Base-by-base conservation (phyloP, 2,113 vertebrate genomes). In the Heloderma charlesbogerti region DNA sequence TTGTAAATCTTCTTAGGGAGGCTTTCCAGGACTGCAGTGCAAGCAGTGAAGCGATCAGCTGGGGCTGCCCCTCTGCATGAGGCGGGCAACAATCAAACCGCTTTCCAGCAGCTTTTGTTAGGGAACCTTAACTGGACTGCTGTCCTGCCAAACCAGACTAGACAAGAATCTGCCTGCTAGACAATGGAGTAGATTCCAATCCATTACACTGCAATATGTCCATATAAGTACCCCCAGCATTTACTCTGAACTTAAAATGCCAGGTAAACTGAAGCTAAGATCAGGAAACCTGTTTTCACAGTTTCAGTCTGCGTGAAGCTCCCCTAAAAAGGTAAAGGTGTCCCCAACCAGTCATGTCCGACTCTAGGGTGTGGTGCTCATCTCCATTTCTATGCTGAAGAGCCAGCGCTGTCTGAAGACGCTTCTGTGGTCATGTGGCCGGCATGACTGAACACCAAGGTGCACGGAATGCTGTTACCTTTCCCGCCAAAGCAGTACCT, bases 1-100 rank as follows among this genome's bases (percentile, higher is more conserved):
- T 86, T 94, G 92, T 93, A 94, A 96, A 95, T 92, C 96, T 94
- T 82, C 94, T 97, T 96, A 95, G 16, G 91, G 3, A 88, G 93
- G 94, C 13, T 45, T 90, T 86, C 83, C 45, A 87, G 94, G 88
- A 87, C 94, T 88, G 94, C 90, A 87, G 18, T 91, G 93, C 88
- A 88, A 95, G 90, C 95, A 95, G 92, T 87, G 88, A 83, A 94
- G 95, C 66, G 82, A 93, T 87, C 94, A 91, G 89, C 77, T 63
- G 79, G 89, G 94, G 88, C 92, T 79, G 89, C 90, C 84, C 51
- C 87, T 86, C 84, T 84, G 84, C 94, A 91, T 94, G 93, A 92
- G 91, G 92, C 94, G 89, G 95, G 93, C 43, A 69, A 90, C 88
- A 93, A 92, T 43, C 91, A 84, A 93, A 90, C 34, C 83, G 83